These are phyloP conservation scores for Antennarius maculatus DNA, from an alignment of 2,797 vertebrate species.

Conservation along the genomic window DNA sequence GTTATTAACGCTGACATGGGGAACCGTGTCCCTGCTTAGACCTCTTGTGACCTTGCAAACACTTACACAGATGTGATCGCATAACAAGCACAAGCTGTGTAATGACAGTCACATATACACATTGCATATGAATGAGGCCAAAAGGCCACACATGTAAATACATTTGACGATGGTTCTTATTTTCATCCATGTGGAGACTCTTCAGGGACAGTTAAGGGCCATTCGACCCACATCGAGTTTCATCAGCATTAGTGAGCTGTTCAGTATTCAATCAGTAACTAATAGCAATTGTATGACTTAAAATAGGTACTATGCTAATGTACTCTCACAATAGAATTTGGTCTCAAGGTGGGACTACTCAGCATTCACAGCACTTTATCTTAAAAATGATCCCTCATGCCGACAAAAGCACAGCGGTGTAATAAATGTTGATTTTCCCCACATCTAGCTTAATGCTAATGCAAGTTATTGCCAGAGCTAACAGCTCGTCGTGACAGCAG, in stretches of 20 bases:
- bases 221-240: slow-evolving; percentile 7
- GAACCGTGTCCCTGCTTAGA: slow-evolving; percentile 42
- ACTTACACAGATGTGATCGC: slow-evolving; percentile 3
- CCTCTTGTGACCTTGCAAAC: slow-evolving; percentile 28
- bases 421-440: slow-evolving; percentile 44
- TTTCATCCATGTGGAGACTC: slow-evolving; percentile 1
- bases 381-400: background rate
- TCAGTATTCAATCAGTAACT: background rate
- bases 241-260: background rate
- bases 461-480: slow-evolving; percentile 49
- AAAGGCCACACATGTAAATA: slow-evolving; percentile 9
- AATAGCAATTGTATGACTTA: background rate
- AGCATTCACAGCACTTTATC: slow-evolving; percentile 9
- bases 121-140: background rate
- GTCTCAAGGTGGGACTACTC: background rate
- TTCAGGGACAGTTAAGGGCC: background rate
- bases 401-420: slow-evolving; percentile 26
- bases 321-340: background rate
- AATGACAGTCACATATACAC: background rate
- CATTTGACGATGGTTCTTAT: slow-evolving; percentile 18
- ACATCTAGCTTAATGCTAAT: slow-evolving; percentile 55
- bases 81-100: slow-evolving; percentile 4
- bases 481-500: slow-evolving; percentile 52
- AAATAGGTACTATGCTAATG: slow-evolving; percentile 11
- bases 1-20: slow-evolving; percentile 64